These are phyloP conservation scores for Bostrychus sinensis DNA, from an alignment of 2,113 vertebrate genomes.

Conservation along the genomic window DNA sequence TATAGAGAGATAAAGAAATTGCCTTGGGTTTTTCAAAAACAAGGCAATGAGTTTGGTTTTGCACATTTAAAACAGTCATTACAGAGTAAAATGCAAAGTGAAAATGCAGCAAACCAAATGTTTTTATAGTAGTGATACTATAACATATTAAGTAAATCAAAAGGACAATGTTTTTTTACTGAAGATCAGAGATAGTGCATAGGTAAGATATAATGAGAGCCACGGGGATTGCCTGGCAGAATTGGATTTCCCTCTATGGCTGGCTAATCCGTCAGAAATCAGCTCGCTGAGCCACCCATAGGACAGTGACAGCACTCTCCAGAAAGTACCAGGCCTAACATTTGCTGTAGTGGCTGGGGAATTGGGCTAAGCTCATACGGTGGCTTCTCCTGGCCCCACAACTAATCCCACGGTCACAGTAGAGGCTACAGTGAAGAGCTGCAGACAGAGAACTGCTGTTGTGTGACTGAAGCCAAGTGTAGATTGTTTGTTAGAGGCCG, in stretches of 20 bases:
- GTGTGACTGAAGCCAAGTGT: background rate
- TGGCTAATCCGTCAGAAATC: constrained; percentile 48
- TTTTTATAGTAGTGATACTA: too few species aligned
- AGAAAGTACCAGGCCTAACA: constrained; percentile 52
- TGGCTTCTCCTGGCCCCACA: constrained; percentile 35
- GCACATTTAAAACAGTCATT: too few species aligned
- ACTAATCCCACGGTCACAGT: constrained; percentile 43
- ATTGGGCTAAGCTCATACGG: constrained; percentile 25
- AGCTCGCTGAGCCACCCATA: constrained; percentile 37
- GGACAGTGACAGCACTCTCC: constrained; percentile 31
- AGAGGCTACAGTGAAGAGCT: constrained; percentile 18
- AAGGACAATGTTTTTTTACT: background rate
- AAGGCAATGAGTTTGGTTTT: background rate
- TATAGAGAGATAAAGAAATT: too few species aligned
- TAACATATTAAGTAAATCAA: background rate
- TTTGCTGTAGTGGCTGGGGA: constrained; percentile 27
- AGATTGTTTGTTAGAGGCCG: background rate
- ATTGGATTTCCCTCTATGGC: constrained; percentile 51
- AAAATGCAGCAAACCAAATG: too few species aligned
- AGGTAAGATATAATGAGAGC: background rate
- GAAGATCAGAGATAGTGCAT: too few species aligned
- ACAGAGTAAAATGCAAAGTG: too few species aligned
- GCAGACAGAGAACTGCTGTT: constrained; percentile 21
- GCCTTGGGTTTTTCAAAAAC: background rate
- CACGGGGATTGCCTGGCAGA: constrained; percentile 25